Evolutionary conservation across 2,113 vertebrate species (phyloP).

Genomic region (Gasterosteus aculeatus): DNA sequence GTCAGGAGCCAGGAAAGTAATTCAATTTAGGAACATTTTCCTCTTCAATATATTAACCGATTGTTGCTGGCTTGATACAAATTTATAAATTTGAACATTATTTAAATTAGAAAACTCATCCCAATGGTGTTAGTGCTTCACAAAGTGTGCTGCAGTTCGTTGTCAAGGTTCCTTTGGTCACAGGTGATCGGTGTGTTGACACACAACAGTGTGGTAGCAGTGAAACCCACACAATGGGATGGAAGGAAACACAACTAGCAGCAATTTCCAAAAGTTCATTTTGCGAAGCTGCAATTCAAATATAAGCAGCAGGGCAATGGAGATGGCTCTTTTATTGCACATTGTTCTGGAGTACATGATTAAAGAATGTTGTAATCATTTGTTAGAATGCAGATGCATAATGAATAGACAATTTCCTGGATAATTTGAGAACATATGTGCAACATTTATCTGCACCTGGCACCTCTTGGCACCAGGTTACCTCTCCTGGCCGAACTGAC

Average conservation of each 20-base stretch:
- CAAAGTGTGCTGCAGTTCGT: slow-evolving; percentile 22
- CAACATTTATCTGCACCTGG: slow-evolving; percentile 68
- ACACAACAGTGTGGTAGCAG: slow-evolving; percentile 47
- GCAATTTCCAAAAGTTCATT: slow-evolving; percentile 39
- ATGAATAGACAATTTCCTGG: slow-evolving; percentile 33
- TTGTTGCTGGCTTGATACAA: not conserved
- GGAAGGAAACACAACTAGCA: slow-evolving; percentile 34
- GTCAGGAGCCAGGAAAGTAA: not conserved
- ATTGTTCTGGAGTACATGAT: not conserved
- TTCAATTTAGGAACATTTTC: slow-evolving; percentile 21
- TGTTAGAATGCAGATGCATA: slow-evolving; percentile 14
- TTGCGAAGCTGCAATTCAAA: slow-evolving; percentile 38
- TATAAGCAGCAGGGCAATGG: slow-evolving; percentile 15
- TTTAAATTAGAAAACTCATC: slow-evolving; percentile 12
- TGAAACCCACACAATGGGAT: slow-evolving; percentile 57
- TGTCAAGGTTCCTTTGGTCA: slow-evolving; percentile 31
- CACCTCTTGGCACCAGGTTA: slow-evolving; percentile 50
- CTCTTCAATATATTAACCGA: not conserved
- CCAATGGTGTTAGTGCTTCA: slow-evolving; percentile 9
- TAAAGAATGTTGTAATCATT: slow-evolving; percentile 16
- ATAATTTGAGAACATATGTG: slow-evolving; percentile 65
- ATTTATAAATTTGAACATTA: not conserved
- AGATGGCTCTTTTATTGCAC: slow-evolving; percentile 20
- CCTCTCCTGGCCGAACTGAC: slow-evolving; percentile 54
- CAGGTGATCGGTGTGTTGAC: slow-evolving; percentile 62